Evolutionary conservation across 2,113 vertebrate genomes (phyloP), one percentile per base, ranked within the genome.

Genomic region (Gadus chalcogrammus): DNA sequence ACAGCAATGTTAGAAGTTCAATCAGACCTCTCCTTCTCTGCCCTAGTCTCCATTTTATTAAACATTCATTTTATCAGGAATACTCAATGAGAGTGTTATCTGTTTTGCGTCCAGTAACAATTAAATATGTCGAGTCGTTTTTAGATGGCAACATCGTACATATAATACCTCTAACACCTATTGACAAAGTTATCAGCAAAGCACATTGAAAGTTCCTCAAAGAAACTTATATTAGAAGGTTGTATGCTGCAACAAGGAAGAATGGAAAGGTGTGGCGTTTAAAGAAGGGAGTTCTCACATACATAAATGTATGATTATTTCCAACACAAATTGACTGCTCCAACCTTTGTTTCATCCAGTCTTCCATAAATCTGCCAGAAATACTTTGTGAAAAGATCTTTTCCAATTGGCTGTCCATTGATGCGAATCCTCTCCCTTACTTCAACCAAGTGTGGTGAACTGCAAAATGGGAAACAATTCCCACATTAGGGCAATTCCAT

Each of bases 381-480:
- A 83, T 98, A 94, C 76, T 97, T 96, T 74, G 92, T 94, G 85
- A 98, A 99, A 38, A 95, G 93, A 27, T 97, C 95, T 11, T 92
- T 95, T 69, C 94, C 93, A 77, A 99, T 94, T 35, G 96, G 95
- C 86, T 92, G 91, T 53, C 97, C 97, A 0, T 99, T 94, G 81
- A 99, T 95, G 9, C 95, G 92, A 77, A 99, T 99, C 84, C 97
- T 91, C 86, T 99, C 97, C 0, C 96, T 93, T 35, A 98, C 97
- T 88, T 98, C 94, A 12, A 99, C 96, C 76, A 99, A 85, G 85
- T 99, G 97, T 17, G 97, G 97, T 24, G 97, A 99, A 84, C 97
- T 99, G 81, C 15, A 78, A 73, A 48, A 73, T 73, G 72, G 11
- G 42, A 8, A 24, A 1, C 35, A 58, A 58, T 58, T n/a, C 15